Evolutionary conservation across 2,888 invertebrate genomes (phyloP).

Genomic region (Pteria penguin): DNA sequence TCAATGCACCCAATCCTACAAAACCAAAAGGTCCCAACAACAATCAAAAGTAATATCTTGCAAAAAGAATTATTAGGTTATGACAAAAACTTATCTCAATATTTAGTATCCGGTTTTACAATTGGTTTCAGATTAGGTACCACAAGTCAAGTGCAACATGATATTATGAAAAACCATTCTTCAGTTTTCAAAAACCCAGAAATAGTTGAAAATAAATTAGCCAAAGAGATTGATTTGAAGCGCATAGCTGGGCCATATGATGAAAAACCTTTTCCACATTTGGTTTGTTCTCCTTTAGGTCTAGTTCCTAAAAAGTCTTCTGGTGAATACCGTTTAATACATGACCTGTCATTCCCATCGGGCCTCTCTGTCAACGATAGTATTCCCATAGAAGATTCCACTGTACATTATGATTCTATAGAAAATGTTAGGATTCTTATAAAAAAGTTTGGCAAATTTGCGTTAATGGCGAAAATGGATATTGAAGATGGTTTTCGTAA

Average conservation of each 20-base stretch:
- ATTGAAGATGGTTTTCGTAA: too few relatives aligned
- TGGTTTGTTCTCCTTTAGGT: constrained; percentile 8
- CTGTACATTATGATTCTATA: too few relatives aligned
- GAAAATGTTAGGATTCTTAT: too few relatives aligned
- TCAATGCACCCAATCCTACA: background rate
- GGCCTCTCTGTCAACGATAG: too few relatives aligned
- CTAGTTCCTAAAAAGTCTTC: too few relatives aligned
- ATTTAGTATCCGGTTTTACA: constrained; percentile 9
- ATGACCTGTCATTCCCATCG: too few relatives aligned
- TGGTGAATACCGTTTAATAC: too few relatives aligned
- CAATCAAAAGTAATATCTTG: background rate
- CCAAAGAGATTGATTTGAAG: background rate
- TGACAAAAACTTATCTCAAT: background rate
- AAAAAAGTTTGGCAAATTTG: too few relatives aligned
- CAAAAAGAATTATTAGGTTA: constrained; percentile 1
- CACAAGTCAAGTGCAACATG: background rate
- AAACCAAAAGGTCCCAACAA: background rate
- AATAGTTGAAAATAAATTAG: background rate
- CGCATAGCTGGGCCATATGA: constrained; percentile 13
- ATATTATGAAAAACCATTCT: background rate
- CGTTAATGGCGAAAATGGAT: too few relatives aligned
- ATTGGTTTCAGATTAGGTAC: constrained; percentile 14
- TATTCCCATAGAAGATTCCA: too few relatives aligned
- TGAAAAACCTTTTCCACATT: background rate
- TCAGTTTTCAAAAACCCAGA: background rate